Evolutionary conservation across 2,888 invertebrate species (phyloP).

Genomic region (Monoplex corrugatus): DNA sequence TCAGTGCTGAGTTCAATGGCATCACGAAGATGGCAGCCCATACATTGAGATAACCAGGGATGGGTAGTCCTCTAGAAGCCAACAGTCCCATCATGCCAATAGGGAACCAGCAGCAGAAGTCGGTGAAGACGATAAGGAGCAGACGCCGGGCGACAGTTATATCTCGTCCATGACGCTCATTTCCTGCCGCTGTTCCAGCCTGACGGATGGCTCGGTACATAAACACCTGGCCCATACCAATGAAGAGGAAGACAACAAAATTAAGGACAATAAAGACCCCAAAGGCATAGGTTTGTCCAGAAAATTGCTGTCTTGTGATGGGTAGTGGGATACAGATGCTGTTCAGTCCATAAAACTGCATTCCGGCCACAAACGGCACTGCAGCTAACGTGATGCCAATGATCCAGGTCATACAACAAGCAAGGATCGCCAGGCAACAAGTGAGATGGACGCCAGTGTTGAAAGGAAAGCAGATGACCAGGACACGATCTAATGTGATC

Average conservation of each 20-base stretch:
- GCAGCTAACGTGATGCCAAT: not conserved
- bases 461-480: slow-evolving; percentile 85
- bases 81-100: slow-evolving; percentile 16
- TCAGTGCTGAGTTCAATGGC: too few species aligned
- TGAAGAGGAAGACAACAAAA: slow-evolving; percentile 6
- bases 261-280: not conserved
- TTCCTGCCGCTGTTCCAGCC: not conserved
- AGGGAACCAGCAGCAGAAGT: slow-evolving; percentile 42
- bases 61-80: not conserved
- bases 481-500: slow-evolving; percentile 86
- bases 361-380: not conserved
- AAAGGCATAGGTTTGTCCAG: slow-evolving; percentile 16
- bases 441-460: too few species aligned
- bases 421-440: too few species aligned
- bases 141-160: not conserved
- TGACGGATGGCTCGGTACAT: not conserved
- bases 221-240: slow-evolving; percentile 5
- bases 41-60: too few species aligned
- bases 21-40: too few species aligned
- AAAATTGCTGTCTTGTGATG: slow-evolving; percentile 10
- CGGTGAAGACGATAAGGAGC: slow-evolving; percentile 19
- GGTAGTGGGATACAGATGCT: slow-evolving; percentile 22
- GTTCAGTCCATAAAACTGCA: slow-evolving; percentile 15
- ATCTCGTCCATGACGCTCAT: not conserved
- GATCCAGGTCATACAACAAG: not conserved